Conservation (phyloP, 2,888 invertebrate genomes). For the Temnothorax rugatulus region DNA sequence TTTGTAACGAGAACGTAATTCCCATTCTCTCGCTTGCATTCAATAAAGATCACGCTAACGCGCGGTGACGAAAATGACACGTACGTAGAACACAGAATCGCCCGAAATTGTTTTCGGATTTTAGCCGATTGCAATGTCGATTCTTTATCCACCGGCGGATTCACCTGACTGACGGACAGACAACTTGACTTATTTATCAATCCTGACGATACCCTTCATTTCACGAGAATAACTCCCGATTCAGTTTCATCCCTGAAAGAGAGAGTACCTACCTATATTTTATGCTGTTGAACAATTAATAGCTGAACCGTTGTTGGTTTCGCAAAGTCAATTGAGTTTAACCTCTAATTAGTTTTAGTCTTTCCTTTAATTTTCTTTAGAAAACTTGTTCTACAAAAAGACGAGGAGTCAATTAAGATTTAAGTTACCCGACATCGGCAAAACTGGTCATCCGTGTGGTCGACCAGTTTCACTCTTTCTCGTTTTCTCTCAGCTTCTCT, state of each 20-base stretch:
- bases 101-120: constrained; percentile 45
- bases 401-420: constrained; percentile 28
- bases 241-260: background rate
- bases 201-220: background rate
- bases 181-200: constrained; percentile 19
- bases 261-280: background rate
- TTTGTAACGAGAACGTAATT: constrained; percentile 58
- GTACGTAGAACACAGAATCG: constrained; percentile 13
- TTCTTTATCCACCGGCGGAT: constrained; percentile 1
- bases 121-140: constrained; percentile 10
- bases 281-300: background rate
- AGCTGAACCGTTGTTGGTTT: background rate
- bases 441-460: constrained; percentile 10
- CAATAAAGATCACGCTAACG: constrained; percentile 56
- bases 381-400: background rate
- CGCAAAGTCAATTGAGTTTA: constrained; percentile 5
- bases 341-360: background rate
- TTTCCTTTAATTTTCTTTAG: background rate
- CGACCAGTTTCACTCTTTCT: background rate
- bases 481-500: background rate
- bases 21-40: constrained; percentile 58
- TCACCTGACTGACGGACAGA: background rate
- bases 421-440: constrained; percentile 13
- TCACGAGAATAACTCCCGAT: background rate
- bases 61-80: constrained; percentile 55